Evolutionary conservation across 2,888 invertebrate genomes (phyloP), one percentile per base, ranked within the genome.

Genomic region (Anagyrus pseudococci): DNA sequence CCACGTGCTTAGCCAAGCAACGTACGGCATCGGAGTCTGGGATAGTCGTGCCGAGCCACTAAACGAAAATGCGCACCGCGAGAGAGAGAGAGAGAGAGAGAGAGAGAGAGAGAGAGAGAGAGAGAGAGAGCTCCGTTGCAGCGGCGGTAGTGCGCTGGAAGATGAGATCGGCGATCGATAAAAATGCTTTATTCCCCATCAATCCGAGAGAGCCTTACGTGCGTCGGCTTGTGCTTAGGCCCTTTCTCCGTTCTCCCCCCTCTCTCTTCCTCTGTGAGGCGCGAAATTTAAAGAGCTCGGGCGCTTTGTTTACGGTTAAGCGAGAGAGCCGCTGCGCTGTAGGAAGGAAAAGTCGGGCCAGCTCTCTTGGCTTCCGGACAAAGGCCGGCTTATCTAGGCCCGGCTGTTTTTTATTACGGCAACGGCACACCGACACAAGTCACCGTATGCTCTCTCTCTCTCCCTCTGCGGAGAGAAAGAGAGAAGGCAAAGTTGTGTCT

Each of bases 331-430:
- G n/a, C n/a, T n/a, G n/a, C n/a, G n/a, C n/a, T n/a, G n/a, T 20
- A 22, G 17, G 22, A 26, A 25, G 44, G 50, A 46, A 56, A 52
- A 52, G 44, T 44, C 25, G 25, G 2, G 40, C 44, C 7, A 19
- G 19, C 50, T 40, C 33, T 13, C 10, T 29, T 37, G 10, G 17
- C 25, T 4, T 2, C 26, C 44, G 50, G 44, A 58, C 63, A 63
- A 63, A 63, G 63, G 50, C n/a, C n/a, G 55, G 55, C 58, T 58
- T 63, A 63, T 63, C 63, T 58, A 50, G 54, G 44, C 63, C 56
- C 33, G 37, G 54, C 47, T 10, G 8, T 15, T 37, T 58, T 64
- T 64, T 58, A 64, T 59, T 52, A 22, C 47, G 4, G 46, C 55
- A n/a, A n/a, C n/a, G n/a, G n/a, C n/a, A n/a, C n/a, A n/a, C 8